phyloP scores from a whole-genome alignment of 2,113 vertebrate species.

The Misgurnus anguillicaudatus region DNA sequence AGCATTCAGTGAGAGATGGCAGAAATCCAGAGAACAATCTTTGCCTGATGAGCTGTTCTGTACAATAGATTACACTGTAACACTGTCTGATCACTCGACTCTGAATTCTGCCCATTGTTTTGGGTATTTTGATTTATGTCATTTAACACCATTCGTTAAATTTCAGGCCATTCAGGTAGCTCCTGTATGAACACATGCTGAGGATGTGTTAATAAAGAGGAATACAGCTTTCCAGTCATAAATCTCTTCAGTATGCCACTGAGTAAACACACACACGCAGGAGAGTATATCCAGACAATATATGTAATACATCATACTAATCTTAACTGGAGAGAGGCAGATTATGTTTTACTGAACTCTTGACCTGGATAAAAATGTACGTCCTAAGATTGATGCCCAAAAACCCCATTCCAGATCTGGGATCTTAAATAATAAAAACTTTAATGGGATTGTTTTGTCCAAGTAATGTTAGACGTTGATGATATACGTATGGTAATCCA shows the following conservation, averaged over 20 bases:
- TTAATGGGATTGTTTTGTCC: too few relatives aligned
- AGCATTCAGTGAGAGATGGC: constrained; percentile 56
- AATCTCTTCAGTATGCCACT: neutral
- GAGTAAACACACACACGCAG: neutral
- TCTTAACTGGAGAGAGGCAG: neutral
- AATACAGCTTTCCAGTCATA: neutral
- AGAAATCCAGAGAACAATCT: constrained; percentile 50
- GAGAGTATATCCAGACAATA: neutral
- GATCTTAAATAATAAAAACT: neutral
- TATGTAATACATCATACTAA: constrained; percentile 26
- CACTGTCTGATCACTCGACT: constrained; percentile 25
- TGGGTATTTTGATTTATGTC: constrained; percentile 33
- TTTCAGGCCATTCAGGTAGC: too few relatives aligned
- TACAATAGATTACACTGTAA: constrained; percentile 26
- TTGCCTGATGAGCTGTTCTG: constrained; percentile 48
- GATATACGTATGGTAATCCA: too few relatives aligned
- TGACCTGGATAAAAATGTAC: neutral
- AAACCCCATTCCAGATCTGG: neutral
- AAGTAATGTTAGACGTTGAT: too few relatives aligned
- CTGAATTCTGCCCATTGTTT: constrained; percentile 32
- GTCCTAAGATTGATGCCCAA: neutral
- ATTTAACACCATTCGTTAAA: constrained; percentile 8
- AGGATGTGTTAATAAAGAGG: constrained; percentile 15
- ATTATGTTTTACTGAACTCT: constrained; percentile 15
- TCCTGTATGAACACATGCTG: constrained; percentile 14